phyloP scores from a whole-genome alignment of 1,140 invertebrate genomes.

The Meteorus sp. region DNA sequence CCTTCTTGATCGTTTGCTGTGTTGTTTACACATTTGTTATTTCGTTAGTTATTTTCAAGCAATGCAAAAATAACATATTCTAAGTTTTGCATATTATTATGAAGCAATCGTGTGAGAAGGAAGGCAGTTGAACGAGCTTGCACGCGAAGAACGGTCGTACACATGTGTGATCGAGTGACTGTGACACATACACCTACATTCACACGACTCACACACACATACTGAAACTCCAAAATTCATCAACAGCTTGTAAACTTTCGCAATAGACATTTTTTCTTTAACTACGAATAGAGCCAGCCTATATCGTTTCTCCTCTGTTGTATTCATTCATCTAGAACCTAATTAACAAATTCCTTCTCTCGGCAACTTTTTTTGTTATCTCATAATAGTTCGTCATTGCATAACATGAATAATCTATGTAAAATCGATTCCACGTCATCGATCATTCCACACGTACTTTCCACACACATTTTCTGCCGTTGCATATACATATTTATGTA shows the following conservation, averaged over 20 bases:
- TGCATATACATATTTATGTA: not conserved
- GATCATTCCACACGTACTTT: conserved; percentile 6
- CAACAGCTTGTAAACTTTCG: conserved; percentile 44
- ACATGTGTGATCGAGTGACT: not conserved
- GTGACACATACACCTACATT: not conserved
- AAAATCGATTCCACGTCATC: conserved; percentile 14
- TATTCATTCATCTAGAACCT: conserved; percentile 42
- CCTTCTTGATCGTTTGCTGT: conserved; percentile 2
- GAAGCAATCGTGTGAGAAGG: conserved; percentile 33
- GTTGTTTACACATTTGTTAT: conserved; percentile 3
- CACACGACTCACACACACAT: not conserved
- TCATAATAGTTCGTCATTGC: conserved; percentile 17
- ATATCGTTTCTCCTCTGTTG: conserved; percentile 40
- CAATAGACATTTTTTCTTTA: conserved; percentile 41
- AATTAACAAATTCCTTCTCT: conserved; percentile 43
- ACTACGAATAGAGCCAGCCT: conserved; percentile 56
- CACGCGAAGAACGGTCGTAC: conserved; percentile 26
- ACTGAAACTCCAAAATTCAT: conserved; percentile 26
- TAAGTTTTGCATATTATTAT: conserved; percentile 21
- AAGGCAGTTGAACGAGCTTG: conserved; percentile 36
- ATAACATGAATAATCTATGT: conserved; percentile 33
- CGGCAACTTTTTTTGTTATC: conserved; percentile 17
- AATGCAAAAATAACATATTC: conserved; percentile 35
- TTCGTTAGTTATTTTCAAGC: conserved; percentile 24
- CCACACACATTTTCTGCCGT: conserved; percentile 20